A percentile compares a stretch with the other conserved stretches of the same genome.
These are phyloP conservation scores for Luperina nickerlii DNA, from an alignment of 2,888 invertebrate species.

Conservation along the genomic window DNA sequence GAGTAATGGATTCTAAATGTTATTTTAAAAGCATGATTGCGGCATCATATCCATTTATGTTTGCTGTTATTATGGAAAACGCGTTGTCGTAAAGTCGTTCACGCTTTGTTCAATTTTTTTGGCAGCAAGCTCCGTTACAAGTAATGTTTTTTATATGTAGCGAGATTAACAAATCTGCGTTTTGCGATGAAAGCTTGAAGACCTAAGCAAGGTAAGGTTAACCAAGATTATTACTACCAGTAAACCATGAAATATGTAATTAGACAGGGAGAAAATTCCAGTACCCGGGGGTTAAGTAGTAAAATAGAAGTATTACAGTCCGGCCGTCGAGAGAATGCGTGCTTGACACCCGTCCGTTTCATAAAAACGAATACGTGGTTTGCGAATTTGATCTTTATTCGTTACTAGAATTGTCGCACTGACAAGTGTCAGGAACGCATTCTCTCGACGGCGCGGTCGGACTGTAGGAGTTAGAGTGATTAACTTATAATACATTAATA, in stretches of 20 bases:
- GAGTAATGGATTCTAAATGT: conserved; percentile 5
- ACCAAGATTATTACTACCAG: neutral
- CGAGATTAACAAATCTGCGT: too few relatives aligned
- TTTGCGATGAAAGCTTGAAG: neutral
- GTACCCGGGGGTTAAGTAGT: neutral
- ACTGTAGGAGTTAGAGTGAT: conserved; percentile 2
- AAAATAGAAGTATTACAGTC: neutral
- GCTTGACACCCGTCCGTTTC: neutral
- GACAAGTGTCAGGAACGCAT: neutral
- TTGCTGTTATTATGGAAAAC: neutral
- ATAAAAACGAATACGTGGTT: neutral
- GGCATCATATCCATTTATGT: neutral
- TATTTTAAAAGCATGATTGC: neutral
- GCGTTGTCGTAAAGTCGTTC: neutral
- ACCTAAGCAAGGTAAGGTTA: neutral
- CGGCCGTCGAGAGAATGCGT: too few relatives aligned
- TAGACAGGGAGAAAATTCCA: neutral
- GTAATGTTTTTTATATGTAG: neutral
- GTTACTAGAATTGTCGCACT: neutral
- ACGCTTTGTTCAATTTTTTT: neutral
- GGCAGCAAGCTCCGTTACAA: neutral
- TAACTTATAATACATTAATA: neutral
- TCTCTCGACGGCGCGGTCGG: neutral
- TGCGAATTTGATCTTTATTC: neutral
- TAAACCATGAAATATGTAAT: neutral